phyloP scores from a whole-genome alignment of 2,797 vertebrate genomes.

The Myripristis jacobus region DNA sequence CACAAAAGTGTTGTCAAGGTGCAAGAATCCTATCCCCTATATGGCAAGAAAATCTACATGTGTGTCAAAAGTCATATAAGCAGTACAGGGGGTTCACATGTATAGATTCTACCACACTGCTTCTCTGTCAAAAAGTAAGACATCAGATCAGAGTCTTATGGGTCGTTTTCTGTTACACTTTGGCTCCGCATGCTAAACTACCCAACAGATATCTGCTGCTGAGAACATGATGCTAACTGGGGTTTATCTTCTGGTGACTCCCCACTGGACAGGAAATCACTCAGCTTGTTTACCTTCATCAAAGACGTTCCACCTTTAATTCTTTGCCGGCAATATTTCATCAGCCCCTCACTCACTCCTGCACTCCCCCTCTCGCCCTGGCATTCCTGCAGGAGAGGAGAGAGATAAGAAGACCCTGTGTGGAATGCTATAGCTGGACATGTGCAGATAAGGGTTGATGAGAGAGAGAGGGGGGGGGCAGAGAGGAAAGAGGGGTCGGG shows the following conservation, averaged over 20 bases:
- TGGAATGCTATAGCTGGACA: conserved; percentile 70
- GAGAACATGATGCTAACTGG: conserved; percentile 25
- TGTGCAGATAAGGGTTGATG: conserved; percentile 66
- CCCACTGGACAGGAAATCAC: conserved; percentile 5
- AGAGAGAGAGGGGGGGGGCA: conserved; percentile 4
- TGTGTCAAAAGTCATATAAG: conserved; percentile 43
- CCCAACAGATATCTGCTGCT: conserved; percentile 43
- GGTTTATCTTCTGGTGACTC: conserved; percentile 25
- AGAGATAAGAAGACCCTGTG: conserved; percentile 76
- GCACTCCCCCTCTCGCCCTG: conserved; percentile 45
- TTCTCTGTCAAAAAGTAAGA: conserved; percentile 3
- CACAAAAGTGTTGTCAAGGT: conserved; percentile 25
- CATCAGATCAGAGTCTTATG: background rate
- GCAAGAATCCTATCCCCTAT: conserved; percentile 17
- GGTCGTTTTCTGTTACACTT: background rate
- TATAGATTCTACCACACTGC: background rate
- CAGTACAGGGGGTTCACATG: background rate
- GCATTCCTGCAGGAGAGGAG: conserved; percentile 69
- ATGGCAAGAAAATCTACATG: conserved; percentile 34
- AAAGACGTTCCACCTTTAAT: conserved; percentile 60
- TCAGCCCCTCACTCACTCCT: conserved; percentile 50
- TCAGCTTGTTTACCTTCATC: conserved; percentile 23
- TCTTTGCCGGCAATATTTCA: conserved; percentile 65
- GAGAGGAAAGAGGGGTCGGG: conserved; percentile 15
- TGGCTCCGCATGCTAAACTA: conserved; percentile 2